Evolutionary conservation across 1,140 invertebrate genomes (phyloP).

Genomic region (Wasmannia auropunctata): DNA sequence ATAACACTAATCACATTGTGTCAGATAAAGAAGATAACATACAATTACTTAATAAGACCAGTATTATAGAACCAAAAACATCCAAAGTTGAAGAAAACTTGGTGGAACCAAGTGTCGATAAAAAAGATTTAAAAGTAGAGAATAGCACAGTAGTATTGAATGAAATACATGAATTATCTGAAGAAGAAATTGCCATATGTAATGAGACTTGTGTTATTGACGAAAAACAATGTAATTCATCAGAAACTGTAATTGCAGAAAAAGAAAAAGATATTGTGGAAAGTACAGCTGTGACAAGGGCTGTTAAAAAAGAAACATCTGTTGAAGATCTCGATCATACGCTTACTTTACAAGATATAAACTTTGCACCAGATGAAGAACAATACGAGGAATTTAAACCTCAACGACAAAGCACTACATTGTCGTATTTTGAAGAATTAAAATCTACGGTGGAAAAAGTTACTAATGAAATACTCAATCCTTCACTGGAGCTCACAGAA

Average conservation of each 20-base stretch:
- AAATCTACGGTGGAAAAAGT: constrained; percentile 72
- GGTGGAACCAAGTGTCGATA: background rate
- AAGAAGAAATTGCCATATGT: constrained; percentile 21
- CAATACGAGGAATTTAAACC: constrained; percentile 76
- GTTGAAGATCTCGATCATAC: constrained; percentile 42
- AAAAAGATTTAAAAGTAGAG: background rate
- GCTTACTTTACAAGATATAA: constrained; percentile 46
- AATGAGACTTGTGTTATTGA: constrained; percentile 3
- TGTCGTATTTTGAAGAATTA: constrained; percentile 71
- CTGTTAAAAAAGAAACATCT: background rate
- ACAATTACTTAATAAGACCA: background rate
- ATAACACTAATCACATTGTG: background rate
- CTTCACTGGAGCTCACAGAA: constrained; percentile 68
- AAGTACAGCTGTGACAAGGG: background rate
- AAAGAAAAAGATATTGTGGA: constrained; percentile 13
- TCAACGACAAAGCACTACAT: constrained; percentile 76
- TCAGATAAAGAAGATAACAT: background rate
- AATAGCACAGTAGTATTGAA: background rate
- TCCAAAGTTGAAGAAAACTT: background rate
- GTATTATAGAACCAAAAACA: background rate
- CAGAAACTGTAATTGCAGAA: constrained; percentile 18
- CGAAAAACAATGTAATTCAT: background rate
- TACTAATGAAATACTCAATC: constrained; percentile 76
- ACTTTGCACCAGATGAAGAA: constrained; percentile 40
- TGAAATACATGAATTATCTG: background rate